phyloP scores from a whole-genome alignment of 2,888 invertebrate genomes.

The Noctua pronuba region DNA sequence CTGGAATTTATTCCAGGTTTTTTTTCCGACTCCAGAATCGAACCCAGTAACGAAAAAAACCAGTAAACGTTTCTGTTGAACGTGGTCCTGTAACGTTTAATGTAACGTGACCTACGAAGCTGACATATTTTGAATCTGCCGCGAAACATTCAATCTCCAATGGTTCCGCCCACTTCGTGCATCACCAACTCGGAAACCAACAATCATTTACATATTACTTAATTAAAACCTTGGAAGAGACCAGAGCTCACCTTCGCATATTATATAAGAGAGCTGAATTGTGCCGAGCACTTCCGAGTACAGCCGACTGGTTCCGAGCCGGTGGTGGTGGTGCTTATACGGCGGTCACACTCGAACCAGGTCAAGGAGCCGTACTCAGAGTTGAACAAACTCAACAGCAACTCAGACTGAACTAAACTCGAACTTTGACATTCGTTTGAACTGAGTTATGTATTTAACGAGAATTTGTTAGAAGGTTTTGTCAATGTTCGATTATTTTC shows the following conservation, averaged over 20 bases:
- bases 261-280: conserved; percentile 33
- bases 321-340: conserved; percentile 8
- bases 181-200: conserved; percentile 13
- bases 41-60: no score
- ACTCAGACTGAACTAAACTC: conserved; percentile 9
- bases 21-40: background rate
- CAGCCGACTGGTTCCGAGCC: background rate
- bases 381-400: conserved; percentile 63
- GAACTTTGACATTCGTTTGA: conserved; percentile 39
- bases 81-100: no score
- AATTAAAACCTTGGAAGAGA: conserved; percentile 41
- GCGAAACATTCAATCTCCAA: background rate
- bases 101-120: background rate
- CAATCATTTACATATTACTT: conserved; percentile 25
- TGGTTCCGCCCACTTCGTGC: background rate
- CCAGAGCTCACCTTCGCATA: conserved; percentile 28
- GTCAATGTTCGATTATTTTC: conserved; percentile 35
- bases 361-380: conserved; percentile 45
- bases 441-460: conserved; percentile 34
- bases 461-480: conserved; percentile 31
- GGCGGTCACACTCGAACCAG: conserved; percentile 25
- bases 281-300: conserved; percentile 12
- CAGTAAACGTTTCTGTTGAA: no score
- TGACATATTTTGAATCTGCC: background rate
- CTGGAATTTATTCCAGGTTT: no score